Percentiles rank a stretch among this genome's conserved stretches.
Conservation (phyloP, 2,888 invertebrate species). For the Netelia melanura region DNA sequence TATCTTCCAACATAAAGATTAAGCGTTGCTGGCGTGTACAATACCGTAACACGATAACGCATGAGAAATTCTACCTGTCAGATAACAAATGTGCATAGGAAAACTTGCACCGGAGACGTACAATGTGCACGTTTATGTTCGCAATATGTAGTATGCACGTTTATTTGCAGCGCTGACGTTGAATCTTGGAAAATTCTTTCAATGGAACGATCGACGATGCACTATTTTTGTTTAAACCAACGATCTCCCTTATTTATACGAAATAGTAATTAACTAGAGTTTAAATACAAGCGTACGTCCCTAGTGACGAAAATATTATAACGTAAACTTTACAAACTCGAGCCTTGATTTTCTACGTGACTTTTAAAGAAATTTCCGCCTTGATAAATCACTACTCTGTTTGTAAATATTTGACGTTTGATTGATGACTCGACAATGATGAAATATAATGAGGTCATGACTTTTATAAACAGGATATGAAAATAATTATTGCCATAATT, state of each 20-base stretch:
- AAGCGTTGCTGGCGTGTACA: not conserved
- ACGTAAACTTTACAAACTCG: not conserved
- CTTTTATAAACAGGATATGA: not conserved
- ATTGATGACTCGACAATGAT: not conserved
- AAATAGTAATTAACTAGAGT: too few species aligned
- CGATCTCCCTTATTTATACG: too few species aligned
- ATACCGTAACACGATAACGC: conserved; percentile 15
- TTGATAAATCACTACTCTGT: not conserved
- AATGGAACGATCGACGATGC: too few species aligned
- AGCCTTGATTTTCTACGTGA: not conserved
- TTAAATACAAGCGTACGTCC: too few species aligned
- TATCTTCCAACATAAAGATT: conserved; percentile 4
- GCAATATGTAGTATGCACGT: not conserved
- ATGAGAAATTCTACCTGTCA: not conserved
- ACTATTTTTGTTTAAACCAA: too few species aligned
- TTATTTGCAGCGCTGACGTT: not conserved
- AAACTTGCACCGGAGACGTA: not conserved
- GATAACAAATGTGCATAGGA: conserved; percentile 11
- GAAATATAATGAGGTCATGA: not conserved
- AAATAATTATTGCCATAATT: not conserved
- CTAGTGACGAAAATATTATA: too few species aligned
- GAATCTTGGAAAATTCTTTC: too few species aligned
- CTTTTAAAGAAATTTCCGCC: not conserved
- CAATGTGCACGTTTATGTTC: not conserved
- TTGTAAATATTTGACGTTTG: not conserved